Evolutionary conservation across 1,140 invertebrate genomes (phyloP), one percentile per base, ranked within the genome.

Genomic region (Drosophila nebulosa): DNA sequence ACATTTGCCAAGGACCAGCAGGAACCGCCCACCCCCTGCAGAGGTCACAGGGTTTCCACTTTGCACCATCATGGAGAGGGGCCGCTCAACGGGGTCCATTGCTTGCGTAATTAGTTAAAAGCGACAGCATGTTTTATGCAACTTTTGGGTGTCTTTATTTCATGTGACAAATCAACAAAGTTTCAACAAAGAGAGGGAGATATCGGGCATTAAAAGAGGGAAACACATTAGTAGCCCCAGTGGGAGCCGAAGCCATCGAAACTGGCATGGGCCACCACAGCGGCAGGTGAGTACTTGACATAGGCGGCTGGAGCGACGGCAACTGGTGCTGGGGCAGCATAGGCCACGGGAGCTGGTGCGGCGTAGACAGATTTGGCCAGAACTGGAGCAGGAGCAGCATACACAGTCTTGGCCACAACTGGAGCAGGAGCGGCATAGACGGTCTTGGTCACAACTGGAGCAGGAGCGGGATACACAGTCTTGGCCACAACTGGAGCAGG

Each of bases 401-500:
- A 78, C 1, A 79, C 76, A 1, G 81, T 78, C 50, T 79, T 90
- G 36, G 92, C 61, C 78, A 39, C 93, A 21, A 79, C 66, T 1
- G 77, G 77, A 51, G 74, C 72, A 18, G 78, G 79, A 14, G 83
- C 79, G 1, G 78, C 70, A 46, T 63, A 89, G 0, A 78, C 74
- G 1, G 78, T 69, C 59, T 75, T 88, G 52, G 73, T 61, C n/a
- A 76, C 46, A 12, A 84, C 72, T 6, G 74, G 86, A 64, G 88
- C 89, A 1, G 79, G 78, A 1, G 79, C 74, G 16, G 68, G 16
- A 18, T 79, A 78, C 1, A 79, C 76, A 1, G 81, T 78, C 50
- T 79, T 90, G 36, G 92, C 61, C 79, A 39, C 93, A 91, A 89
- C 92, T 91, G 72, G 93, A 93, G 92, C 92, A 92, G 53, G 94